These are phyloP conservation scores for Axea sp. DNA, from an alignment of 2,888 invertebrate genomes.

Conservation along the genomic window DNA sequence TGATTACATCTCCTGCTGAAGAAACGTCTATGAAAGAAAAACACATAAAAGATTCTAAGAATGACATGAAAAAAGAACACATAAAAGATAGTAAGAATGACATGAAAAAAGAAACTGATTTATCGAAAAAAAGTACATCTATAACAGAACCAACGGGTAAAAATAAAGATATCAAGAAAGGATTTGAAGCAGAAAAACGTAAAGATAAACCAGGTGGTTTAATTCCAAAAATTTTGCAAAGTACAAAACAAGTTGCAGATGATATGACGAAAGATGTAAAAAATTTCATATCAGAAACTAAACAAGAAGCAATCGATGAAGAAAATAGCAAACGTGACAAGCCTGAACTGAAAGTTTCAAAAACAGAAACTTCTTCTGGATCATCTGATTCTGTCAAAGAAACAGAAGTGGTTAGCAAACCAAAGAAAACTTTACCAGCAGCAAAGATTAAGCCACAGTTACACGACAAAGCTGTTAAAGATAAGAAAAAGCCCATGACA, in stretches of 20 bases:
- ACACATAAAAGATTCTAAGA: too few species aligned
- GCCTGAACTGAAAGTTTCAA: neutral
- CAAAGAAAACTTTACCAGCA: too few species aligned
- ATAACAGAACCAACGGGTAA: constrained; percentile 9
- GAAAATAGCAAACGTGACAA: constrained; percentile 38
- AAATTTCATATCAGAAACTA: constrained; percentile 74
- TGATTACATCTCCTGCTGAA: too few species aligned
- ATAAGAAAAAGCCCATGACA: too few species aligned
- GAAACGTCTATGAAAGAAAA: too few species aligned
- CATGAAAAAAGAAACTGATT: too few species aligned
- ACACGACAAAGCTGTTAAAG: too few species aligned
- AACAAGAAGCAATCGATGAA: constrained; percentile 68
- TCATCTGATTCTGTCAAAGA: neutral
- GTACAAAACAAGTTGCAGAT: constrained; percentile 57
- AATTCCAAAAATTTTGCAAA: constrained; percentile 64
- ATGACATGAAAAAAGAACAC: too few species aligned
- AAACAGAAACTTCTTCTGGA: neutral
- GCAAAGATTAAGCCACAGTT: too few species aligned
- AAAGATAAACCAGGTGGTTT: constrained; percentile 63
- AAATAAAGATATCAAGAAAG: constrained; percentile 53
- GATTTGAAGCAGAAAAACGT: constrained; percentile 44
- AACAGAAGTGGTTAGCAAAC: too few species aligned
- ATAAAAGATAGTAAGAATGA: too few species aligned
- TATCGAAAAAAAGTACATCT: constrained; percentile 13
- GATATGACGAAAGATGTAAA: constrained; percentile 44